phyloP scores from a whole-genome alignment of 1,140 invertebrate genomes.

The Eriosoma lanigerum region DNA sequence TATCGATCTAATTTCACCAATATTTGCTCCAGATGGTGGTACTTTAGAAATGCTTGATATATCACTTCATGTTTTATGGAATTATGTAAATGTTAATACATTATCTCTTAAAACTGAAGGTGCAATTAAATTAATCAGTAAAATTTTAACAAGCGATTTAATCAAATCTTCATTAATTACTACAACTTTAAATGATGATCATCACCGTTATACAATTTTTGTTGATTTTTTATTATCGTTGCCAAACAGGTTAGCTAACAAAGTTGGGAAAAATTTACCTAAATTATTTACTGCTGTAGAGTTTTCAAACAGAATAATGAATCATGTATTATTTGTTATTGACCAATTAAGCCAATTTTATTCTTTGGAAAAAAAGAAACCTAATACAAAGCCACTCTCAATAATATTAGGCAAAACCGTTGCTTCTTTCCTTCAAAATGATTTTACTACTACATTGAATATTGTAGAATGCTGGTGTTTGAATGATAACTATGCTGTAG shows the following conservation, averaged over 20 bases:
- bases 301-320: conserved; percentile 64
- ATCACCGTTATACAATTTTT: conserved; percentile 61
- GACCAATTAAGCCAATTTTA: conserved; percentile 56
- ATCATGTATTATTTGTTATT: conserved; percentile 63
- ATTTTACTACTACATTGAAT: conserved; percentile 16
- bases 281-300: conserved; percentile 64
- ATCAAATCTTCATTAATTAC: conserved; percentile 61
- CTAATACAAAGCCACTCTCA: conserved; percentile 35
- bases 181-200: conserved; percentile 54
- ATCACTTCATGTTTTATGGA: conserved; percentile 23
- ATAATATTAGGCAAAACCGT: conserved; percentile 24
- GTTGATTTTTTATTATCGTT: conserved; percentile 68
- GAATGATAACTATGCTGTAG: conserved; percentile 2
- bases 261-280: conserved; percentile 62
- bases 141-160: conserved; percentile 63
- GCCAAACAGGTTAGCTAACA: conserved; percentile 70
- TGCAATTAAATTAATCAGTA: conserved; percentile 60
- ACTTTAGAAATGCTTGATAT: conserved; percentile 35
- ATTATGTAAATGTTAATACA: conserved; percentile 10
- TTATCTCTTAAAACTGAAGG: conserved; percentile 54
- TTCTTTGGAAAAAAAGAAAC: conserved; percentile 17
- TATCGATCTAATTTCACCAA: neutral
- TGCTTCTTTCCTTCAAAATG: conserved; percentile 30
- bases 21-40: conserved; percentile 20
- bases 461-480: conserved; percentile 48